These are phyloP conservation scores for Cyprinus carpio DNA, from an alignment of 2,113 vertebrate genomes.

Conservation along the genomic window DNA sequence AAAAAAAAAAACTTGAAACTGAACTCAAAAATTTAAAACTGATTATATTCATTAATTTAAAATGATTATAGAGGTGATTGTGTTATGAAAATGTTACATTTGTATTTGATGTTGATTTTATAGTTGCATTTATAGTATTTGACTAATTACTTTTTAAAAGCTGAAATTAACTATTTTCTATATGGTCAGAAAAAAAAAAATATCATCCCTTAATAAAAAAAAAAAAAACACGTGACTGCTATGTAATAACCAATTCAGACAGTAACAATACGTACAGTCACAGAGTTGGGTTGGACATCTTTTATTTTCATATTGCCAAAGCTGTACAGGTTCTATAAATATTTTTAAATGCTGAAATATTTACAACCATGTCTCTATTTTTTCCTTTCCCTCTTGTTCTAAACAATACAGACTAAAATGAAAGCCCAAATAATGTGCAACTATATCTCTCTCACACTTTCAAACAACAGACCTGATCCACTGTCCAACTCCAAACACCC, in stretches of 20 bases:
- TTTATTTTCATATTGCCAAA: conserved; percentile 78
- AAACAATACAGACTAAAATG: conserved; percentile 36
- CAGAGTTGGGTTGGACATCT: conserved; percentile 69
- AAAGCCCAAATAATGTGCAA: conserved; percentile 34
- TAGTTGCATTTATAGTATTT: background rate
- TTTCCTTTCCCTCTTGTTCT: conserved; percentile 40
- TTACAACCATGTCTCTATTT: conserved; percentile 62
- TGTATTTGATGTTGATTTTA: background rate
- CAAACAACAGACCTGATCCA: conserved; percentile 53
- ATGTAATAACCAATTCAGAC: background rate
- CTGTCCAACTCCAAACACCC: conserved; percentile 33
- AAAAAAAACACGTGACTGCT: background rate
- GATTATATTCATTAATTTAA: no score
- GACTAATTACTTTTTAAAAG: background rate
- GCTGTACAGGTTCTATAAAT: conserved; percentile 78
- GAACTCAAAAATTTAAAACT: no score
- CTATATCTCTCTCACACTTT: conserved; percentile 44
- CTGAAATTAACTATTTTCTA: background rate
- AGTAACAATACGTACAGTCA: background rate
- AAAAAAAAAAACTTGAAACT: no score
- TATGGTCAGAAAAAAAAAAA: no score
- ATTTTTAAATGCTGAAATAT: conserved; percentile 71
- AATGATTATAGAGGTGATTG: background rate
- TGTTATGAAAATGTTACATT: background rate
- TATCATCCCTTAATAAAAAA: no score